Conservation (phyloP, 1,140 invertebrate genomes). For the Drosophila auraria region DNA sequence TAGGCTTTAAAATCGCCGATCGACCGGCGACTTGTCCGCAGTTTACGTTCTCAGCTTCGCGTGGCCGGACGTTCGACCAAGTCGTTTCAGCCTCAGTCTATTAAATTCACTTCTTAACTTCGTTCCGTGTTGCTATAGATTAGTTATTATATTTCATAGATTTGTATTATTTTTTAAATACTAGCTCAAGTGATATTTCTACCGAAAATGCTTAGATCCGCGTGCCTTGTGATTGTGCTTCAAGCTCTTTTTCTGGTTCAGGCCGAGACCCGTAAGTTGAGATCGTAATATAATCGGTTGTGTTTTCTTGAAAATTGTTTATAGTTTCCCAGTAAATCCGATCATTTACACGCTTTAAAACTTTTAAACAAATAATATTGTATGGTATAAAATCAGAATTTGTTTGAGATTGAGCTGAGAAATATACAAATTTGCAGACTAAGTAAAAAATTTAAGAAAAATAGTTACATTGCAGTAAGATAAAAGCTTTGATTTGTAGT, state of each 20-base stretch:
- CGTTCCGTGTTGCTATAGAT: conserved; percentile 1
- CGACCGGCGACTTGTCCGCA: conserved; percentile 51
- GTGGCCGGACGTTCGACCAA: conserved; percentile 47
- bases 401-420: not conserved
- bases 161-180: not conserved
- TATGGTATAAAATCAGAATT: not conserved
- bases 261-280: conserved; percentile 67
- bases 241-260: conserved; percentile 42
- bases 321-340: not conserved
- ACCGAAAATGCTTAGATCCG: conserved; percentile 55
- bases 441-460: too few relatives aligned
- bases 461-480: not conserved
- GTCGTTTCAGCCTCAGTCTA: conserved; percentile 2
- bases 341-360: too few relatives aligned
- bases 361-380: not conserved
- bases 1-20: conserved; percentile 67
- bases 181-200: not conserved
- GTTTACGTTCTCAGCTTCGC: conserved; percentile 67
- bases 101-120: not conserved
- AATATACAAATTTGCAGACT: not conserved
- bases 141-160: conserved; percentile 6
- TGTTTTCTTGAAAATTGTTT: not conserved
- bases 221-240: conserved; percentile 48
- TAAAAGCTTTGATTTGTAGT: too few relatives aligned
- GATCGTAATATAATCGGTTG: not conserved